Conservation (phyloP, 1,140 invertebrate species). For the Camponotus floridanus region DNA sequence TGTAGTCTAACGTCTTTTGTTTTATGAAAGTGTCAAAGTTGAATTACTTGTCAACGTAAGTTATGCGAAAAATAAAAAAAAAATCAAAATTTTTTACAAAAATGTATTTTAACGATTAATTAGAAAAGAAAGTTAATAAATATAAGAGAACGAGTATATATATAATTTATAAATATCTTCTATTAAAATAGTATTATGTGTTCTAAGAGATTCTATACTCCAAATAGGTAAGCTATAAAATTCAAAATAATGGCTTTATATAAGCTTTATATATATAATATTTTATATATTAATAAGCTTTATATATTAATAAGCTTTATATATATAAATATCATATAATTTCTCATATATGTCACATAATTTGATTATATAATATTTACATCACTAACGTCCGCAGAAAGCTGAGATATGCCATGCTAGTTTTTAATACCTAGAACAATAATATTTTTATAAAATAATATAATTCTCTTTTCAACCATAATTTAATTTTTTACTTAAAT, state of each 20-base stretch:
- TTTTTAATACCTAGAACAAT: slow-evolving; percentile 53
- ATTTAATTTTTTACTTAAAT: neutral
- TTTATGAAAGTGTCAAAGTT: slow-evolving; percentile 1
- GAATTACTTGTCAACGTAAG: neutral
- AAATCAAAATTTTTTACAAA: neutral
- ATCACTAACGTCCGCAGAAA: slow-evolving; percentile 52
- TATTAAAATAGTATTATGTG: neutral
- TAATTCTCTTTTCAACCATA: neutral
- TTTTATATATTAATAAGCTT: too few relatives aligned
- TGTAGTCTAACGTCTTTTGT: neutral
- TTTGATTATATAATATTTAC: slow-evolving; percentile 21
- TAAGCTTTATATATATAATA: too few relatives aligned
- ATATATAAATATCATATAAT: neutral
- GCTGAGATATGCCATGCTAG: slow-evolving; percentile 53
- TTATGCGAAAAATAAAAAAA: neutral
- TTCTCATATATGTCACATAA: neutral
- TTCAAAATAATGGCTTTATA: neutral
- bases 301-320: too few relatives aligned
- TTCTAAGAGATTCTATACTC: neutral
- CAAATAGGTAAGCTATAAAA: neutral
- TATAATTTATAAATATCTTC: neutral
- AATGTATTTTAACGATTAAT: neutral
- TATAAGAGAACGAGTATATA: neutral
- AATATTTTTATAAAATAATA: neutral
- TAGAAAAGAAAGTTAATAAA: neutral